Evolutionary conservation across 2,113 vertebrate genomes (phyloP).

Genomic region (Mormyrus iriodes): DNA sequence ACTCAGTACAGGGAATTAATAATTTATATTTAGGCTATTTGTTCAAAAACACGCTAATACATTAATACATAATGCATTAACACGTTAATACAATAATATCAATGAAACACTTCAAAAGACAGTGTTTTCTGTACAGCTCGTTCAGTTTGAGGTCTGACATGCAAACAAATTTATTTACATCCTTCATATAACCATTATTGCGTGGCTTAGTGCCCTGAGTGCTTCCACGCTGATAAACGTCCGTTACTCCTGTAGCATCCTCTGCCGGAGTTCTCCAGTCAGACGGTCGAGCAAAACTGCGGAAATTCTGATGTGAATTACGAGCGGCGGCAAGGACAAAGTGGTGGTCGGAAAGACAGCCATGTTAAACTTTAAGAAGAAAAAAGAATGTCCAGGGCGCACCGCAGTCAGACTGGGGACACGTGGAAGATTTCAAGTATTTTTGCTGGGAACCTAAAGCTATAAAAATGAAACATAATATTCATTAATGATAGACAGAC

Average conservation of each 20-base stretch:
- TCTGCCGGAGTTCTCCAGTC: background rate
- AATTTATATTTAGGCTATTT: background rate
- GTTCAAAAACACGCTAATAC: background rate
- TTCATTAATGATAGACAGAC: background rate
- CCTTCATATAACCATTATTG: background rate
- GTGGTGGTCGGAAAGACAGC: background rate
- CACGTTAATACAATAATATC: background rate
- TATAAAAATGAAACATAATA: slow-evolving; percentile 28
- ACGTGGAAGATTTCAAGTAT: slow-evolving; percentile 24
- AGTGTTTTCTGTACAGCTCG: slow-evolving; percentile 1
- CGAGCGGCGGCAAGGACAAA: background rate
- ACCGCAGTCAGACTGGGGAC: slow-evolving; percentile 20
- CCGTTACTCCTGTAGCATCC: background rate
- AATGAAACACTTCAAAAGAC: background rate
- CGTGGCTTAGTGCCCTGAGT: background rate
- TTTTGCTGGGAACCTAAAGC: slow-evolving; percentile 32
- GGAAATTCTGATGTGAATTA: background rate
- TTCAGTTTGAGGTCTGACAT: slow-evolving; percentile 12
- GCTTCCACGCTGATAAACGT: background rate
- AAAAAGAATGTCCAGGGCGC: background rate
- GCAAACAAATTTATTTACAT: slow-evolving; percentile 6
- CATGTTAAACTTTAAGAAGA: background rate
- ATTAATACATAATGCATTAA: background rate
- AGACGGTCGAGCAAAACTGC: background rate
- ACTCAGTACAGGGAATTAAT: background rate